phyloP scores from a whole-genome alignment of 1,140 invertebrate genomes.

The Penaeus indicus region DNA sequence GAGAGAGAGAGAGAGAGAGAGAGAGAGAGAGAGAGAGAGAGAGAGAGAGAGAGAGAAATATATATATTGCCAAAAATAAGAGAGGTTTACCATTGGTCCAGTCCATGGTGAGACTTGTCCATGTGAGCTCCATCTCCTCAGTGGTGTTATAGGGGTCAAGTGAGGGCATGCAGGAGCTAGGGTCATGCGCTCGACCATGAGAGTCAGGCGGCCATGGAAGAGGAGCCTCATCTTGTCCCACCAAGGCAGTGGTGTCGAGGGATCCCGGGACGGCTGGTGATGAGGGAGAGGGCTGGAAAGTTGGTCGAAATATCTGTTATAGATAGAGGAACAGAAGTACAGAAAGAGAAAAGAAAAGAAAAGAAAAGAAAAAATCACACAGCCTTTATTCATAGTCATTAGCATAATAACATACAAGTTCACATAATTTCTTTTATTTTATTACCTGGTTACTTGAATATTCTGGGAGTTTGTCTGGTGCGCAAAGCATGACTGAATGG shows the following conservation, averaged over 20 bases:
- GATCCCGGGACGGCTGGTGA: slow-evolving; percentile 85
- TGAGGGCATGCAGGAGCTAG: slow-evolving; percentile 91
- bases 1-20: neutral
- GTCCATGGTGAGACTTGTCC: slow-evolving; percentile 91
- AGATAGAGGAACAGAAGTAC: neutral
- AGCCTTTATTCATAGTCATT: neutral
- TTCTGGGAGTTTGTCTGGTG: slow-evolving; percentile 95
- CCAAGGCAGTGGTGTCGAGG: slow-evolving; percentile 92
- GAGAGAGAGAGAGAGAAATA: neutral
- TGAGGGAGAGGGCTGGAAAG: slow-evolving; percentile 53
- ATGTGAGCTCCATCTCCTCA: slow-evolving; percentile 98
- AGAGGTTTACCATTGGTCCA: slow-evolving; percentile 88
- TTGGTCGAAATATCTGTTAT: slow-evolving; percentile 37
- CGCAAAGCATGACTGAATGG: slow-evolving; percentile 95
- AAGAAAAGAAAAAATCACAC: slow-evolving; percentile 7
- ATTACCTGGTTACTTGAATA: slow-evolving; percentile 92
- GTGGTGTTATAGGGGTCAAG: slow-evolving; percentile 98
- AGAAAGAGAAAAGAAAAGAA: neutral
- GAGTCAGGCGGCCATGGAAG: slow-evolving; percentile 91
- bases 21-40: neutral
- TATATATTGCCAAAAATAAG: neutral
- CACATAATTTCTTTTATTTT: neutral
- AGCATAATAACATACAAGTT: slow-evolving; percentile 28
- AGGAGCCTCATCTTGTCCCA: slow-evolving; percentile 97
- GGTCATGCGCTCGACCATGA: slow-evolving; percentile 85